phyloP scores from a whole-genome alignment of 2,113 vertebrate genomes.

The Probosciger aterrimus region DNA sequence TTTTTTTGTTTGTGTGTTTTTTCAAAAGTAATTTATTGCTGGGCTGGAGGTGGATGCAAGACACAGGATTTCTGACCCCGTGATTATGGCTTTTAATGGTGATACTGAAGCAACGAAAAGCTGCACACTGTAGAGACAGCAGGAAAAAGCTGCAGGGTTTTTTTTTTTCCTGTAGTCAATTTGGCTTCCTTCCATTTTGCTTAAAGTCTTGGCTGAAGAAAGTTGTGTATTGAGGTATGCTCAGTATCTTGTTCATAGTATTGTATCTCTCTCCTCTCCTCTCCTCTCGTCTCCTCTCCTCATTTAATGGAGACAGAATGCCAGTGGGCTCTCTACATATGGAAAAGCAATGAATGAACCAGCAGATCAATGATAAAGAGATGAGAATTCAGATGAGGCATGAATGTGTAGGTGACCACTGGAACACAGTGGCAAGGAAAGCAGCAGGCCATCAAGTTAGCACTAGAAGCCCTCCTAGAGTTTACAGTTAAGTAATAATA shows the following conservation, averaged over 20 bases:
- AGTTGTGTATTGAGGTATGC: background rate
- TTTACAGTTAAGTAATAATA: background rate
- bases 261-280: background rate
- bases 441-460: background rate
- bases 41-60: background rate
- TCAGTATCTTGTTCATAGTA: background rate
- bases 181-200: background rate
- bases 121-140: background rate
- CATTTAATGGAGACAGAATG: background rate
- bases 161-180: background rate
- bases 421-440: background rate
- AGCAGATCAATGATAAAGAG: rapidly evolving
- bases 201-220: background rate
- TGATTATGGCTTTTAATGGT: background rate
- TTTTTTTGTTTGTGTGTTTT: background rate
- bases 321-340: background rate
- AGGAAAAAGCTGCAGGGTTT: background rate
- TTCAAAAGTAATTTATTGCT: background rate
- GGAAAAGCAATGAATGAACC: background rate
- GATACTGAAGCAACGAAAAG: background rate
- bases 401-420: background rate
- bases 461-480: background rate
- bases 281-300: background rate
- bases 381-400: background rate
- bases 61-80: background rate